Evolutionary conservation across 1,140 invertebrate genomes (phyloP), one percentile per base, ranked within the genome.

Genomic region (Delia radicum): DNA sequence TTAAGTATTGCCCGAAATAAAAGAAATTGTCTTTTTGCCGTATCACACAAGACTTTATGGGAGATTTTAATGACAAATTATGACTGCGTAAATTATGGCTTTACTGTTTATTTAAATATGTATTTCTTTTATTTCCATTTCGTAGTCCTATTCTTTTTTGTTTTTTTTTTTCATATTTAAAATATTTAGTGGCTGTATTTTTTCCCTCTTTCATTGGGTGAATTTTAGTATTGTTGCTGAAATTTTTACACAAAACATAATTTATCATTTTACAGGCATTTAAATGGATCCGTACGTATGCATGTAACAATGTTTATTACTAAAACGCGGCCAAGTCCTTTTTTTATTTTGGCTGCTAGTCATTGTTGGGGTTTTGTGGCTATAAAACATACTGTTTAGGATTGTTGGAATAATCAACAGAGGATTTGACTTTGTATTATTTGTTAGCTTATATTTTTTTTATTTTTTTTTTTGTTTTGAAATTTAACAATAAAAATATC

Each of bases 21-120:
- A 69, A 33, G 65, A 33, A 69, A 69, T 69, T 69, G 65, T 69
- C 28, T 33, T 69, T 69, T 21, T 69, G 65, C 15, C 65, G 26
- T 69, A 69, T 69, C 29, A 69, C 18, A 69, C 29, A 33, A 33
- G 37, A 55, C 42, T 48, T 83, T 83, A 79, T 74, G 74, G 73
- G 81, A 83, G 82, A 83, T 83, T 83, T 83, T 83, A 83, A 83
- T 83, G 82, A 83, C 82, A 83, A 83, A 83, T 83, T 83, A 83
- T 83, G 82, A 80, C 75, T 77, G 82, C 82, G 81, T 83, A 83
- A 83, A 83, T 83, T 83, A 83, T 82, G 79, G 74, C 77, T 73
- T 78, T 78, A 74, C 37, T 55, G 73, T 76, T 77, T 81, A 79
- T 80, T 82, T 82, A 81, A 69, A 69, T 69, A 69, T 69, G 26